These are phyloP conservation scores for Glomeris maerens DNA, from an alignment of 1,140 invertebrate genomes.

Conservation along the genomic window DNA sequence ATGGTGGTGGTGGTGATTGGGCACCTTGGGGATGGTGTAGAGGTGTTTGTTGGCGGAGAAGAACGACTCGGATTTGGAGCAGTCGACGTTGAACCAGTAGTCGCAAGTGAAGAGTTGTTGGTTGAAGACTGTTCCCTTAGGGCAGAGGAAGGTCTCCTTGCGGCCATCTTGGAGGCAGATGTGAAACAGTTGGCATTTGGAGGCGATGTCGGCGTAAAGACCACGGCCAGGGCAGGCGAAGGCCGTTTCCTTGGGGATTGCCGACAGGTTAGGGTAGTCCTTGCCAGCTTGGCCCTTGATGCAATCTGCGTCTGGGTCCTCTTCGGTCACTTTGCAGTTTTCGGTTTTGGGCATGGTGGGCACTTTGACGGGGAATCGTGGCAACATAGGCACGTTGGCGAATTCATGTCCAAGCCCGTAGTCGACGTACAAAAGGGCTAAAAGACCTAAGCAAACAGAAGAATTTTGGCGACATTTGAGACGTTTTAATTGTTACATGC, in stretches of 20 bases:
- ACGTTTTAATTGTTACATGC: too few species aligned
- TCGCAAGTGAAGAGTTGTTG: constrained; percentile 20
- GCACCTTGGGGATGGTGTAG: too few species aligned
- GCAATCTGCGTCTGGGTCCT: constrained; percentile 16
- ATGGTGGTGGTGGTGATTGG: too few species aligned
- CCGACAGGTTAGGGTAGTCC: constrained; percentile 11
- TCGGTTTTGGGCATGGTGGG: too few species aligned
- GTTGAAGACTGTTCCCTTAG: constrained; percentile 24
- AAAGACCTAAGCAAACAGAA: too few species aligned
- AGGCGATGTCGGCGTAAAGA: constrained; percentile 22
- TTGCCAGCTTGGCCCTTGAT: constrained; percentile 12
- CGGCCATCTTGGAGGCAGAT: constrained; percentile 22
- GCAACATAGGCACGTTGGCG: too few species aligned
- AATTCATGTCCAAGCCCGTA: too few species aligned
- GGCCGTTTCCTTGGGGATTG: constrained; percentile 21
- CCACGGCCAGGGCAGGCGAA: constrained; percentile 21
- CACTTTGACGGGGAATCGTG: too few species aligned
- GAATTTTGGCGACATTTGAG: too few species aligned
- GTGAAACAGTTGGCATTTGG: constrained; percentile 22
- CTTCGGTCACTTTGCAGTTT: neutral
- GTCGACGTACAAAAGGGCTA: too few species aligned
- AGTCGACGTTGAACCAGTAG: constrained; percentile 24
- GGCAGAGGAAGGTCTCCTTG: constrained; percentile 21
- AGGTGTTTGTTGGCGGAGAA: neutral
- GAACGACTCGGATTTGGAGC: constrained; percentile 5